Percentiles rank a stretch among this genome's conserved stretches.
These are phyloP conservation scores for Hypolimnas misippus DNA, from an alignment of 2,888 invertebrate genomes.

Conservation along the genomic window DNA sequence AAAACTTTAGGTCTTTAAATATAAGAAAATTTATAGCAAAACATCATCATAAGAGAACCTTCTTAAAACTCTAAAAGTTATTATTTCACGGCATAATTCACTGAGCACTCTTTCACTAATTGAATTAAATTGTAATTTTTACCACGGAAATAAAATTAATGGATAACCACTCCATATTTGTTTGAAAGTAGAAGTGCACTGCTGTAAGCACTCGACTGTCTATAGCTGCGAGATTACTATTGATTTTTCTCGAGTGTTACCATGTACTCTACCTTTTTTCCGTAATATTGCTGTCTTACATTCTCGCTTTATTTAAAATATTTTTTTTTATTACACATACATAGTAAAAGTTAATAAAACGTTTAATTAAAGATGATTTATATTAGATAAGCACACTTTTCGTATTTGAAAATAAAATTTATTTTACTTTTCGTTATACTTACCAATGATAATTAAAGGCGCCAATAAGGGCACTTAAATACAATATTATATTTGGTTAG, in stretches of 20 bases:
- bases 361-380: too few relatives aligned
- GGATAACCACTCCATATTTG: neutral
- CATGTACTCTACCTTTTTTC: neutral
- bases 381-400: too few relatives aligned
- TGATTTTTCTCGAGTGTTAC: neutral
- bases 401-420: too few relatives aligned
- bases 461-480: too few relatives aligned
- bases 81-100: constrained; percentile 6
- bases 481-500: too few relatives aligned
- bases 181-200: constrained; percentile 10
- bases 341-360: too few relatives aligned
- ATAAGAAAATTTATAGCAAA: neutral
- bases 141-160: neutral
- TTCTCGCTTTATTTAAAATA: neutral
- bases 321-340: neutral
- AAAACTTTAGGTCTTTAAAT: neutral
- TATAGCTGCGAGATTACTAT: neutral
- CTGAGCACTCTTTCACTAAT: neutral
- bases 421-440: too few relatives aligned
- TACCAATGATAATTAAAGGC: too few relatives aligned
- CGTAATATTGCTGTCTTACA: neutral
- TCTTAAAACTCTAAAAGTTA: neutral
- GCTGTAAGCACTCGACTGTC: neutral
- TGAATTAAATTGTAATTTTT: neutral
- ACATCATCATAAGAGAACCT: neutral